These are phyloP conservation scores for Parnassius orleans DNA, from an alignment of 2,888 invertebrate genomes.

Conservation along the genomic window DNA sequence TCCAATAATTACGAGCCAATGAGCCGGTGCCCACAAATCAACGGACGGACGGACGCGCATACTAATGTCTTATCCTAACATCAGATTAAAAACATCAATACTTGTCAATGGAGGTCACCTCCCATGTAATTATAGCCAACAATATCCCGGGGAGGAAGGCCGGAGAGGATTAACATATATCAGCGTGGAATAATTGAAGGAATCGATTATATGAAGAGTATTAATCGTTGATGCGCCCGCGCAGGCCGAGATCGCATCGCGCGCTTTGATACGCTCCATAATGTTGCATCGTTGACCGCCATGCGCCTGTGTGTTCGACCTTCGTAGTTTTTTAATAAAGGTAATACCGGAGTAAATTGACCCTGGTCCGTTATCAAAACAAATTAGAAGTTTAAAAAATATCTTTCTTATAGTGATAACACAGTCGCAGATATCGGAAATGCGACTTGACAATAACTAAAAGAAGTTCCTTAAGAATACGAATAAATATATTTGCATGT, in stretches of 20 bases:
- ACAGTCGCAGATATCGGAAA: too few species aligned
- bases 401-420: too few species aligned
- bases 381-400: too few species aligned
- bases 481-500: too few species aligned
- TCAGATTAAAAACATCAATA: conserved; percentile 81
- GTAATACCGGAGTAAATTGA: too few species aligned
- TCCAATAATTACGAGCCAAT: conserved; percentile 78
- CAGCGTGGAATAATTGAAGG: conserved; percentile 79
- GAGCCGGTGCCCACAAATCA: conserved; percentile 77
- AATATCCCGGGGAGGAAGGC: conserved; percentile 74
- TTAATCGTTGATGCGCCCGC: conserved; percentile 78
- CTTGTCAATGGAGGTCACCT: conserved; percentile 79
- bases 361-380: too few species aligned
- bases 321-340: not conserved
- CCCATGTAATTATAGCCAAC: conserved; percentile 79
- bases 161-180: conserved; percentile 77
- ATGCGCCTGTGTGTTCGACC: not conserved
- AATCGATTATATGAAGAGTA: conserved; percentile 80
- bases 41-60: conserved; percentile 67
- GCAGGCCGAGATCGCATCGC: conserved; percentile 35
- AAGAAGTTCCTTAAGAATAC: too few species aligned
- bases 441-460: too few species aligned
- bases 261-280: conserved; percentile 7
- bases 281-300: not conserved
- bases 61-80: conserved; percentile 79